Evolutionary conservation across 2,113 vertebrate genomes (phyloP).

Genomic region (Caretta caretta): DNA sequence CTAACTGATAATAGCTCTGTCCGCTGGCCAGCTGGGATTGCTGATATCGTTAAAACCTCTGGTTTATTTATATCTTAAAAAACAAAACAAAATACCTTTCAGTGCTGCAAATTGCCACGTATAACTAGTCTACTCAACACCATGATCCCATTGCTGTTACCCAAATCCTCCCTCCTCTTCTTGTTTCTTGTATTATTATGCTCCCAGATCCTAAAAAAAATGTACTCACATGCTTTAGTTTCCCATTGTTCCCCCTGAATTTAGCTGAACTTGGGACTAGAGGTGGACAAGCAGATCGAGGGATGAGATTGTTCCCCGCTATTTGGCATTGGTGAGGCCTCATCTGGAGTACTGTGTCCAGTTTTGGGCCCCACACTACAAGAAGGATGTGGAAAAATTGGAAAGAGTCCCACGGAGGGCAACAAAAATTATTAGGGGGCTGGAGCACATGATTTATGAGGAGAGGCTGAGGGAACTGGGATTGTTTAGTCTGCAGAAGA

Average conservation of each 20-base stretch:
- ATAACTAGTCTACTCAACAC: not conserved
- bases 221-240: not conserved
- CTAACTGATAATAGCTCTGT: not conserved
- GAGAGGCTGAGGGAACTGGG: too few relatives aligned
- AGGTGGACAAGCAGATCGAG: not conserved
- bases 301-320: too few relatives aligned
- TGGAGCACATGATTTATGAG: too few relatives aligned
- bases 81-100: not conserved
- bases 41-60: not conserved
- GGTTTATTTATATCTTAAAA: not conserved
- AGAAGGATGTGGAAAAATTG: too few relatives aligned
- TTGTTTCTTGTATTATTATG: not conserved
- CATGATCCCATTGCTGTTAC: accelerated
- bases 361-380: too few relatives aligned
- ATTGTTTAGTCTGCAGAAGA: too few relatives aligned
- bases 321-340: too few relatives aligned
- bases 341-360: too few relatives aligned
- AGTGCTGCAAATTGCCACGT: not conserved
- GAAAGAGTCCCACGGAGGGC: too few relatives aligned
- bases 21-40: not conserved
- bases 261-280: not conserved
- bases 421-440: too few relatives aligned
- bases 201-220: not conserved
- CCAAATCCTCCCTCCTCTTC: not conserved
- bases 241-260: not conserved